Base-by-base conservation (phyloP, 1,140 invertebrate species). In the Copidosoma floridanum region DNA sequence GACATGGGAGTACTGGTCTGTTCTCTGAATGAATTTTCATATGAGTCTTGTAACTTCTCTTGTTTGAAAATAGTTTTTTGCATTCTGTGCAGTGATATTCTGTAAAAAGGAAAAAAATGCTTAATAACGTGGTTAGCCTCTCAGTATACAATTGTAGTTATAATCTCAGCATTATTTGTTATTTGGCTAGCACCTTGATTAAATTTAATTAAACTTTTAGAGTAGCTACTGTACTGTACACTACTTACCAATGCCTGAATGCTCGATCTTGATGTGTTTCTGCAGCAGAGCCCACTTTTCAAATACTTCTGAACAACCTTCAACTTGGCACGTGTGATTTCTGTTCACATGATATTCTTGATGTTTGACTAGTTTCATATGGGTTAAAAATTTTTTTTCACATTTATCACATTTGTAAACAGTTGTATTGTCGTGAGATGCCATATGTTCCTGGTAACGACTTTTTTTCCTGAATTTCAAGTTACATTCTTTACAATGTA, bases 381-480 rank as follows among this genome's bases (percentile, higher is more conserved):
- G 14, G 0, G 26, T 27, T 16, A 1, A 10, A 52, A 59, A 64
- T n/a, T 7, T 23, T 29, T 46, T 60, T 21, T 11, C 27, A 40
- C 63, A 64, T 16, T 44, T 50, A 2, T 58, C 38, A 35, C 64
- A 65, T 48, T 54, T 54, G 21, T 57, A 61, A 14, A 11, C 10
- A n/a, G 10, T n/a, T 6, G 44, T 16, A 48, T 57, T 48, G 6
- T 48, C 16, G 18, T 65, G 59, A 48, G 44, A 11, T 37, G 50
- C 27, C 16, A 35, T 32, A 37, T 65, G 64, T 11, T 62, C 48
- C 24, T 57, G 51, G 20, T 52, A 62, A 21, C 54, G 41, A 51
- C 8, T 44, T 23, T 62, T 61, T 23, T 65, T 65, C n/a, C 53
- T 57, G 56, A 65, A 65, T 10, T 23, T 38, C 8, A 58, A 0